Percentiles rank a stretch among this genome's conserved stretches.
Evolutionary conservation across 2,888 invertebrate genomes (phyloP).

Genomic region (Heliconius cydno): DNA sequence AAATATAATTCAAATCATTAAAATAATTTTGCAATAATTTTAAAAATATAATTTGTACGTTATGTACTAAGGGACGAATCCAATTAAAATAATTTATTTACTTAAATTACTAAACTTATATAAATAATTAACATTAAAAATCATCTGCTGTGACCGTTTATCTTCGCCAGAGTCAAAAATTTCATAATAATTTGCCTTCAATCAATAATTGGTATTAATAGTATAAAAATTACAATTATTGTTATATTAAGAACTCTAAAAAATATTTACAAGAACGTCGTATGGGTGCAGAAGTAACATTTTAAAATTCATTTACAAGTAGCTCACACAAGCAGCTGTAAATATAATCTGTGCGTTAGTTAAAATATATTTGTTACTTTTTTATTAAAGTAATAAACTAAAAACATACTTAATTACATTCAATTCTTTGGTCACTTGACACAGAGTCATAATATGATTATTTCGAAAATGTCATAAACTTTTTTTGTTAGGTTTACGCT

Average conservation of each 20-base stretch:
- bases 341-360: not conserved
- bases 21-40: slow-evolving; percentile 10
- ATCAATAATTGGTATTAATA: not conserved
- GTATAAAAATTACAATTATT: slow-evolving; percentile 36
- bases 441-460: not conserved
- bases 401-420: slow-evolving; percentile 4
- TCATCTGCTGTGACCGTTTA: slow-evolving; percentile 26
- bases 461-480: not conserved
- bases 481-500: not conserved
- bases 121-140: slow-evolving; percentile 20
- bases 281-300: slow-evolving; percentile 23
- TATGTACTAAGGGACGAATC: slow-evolving; percentile 13
- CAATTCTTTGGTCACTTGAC: slow-evolving; percentile 7
- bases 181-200: slow-evolving; percentile 25
- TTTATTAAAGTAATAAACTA: not conserved
- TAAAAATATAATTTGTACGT: slow-evolving; percentile 18
- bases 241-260: slow-evolving; percentile 8
- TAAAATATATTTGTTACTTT: not conserved
- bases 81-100: slow-evolving; percentile 23
- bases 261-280: slow-evolving; percentile 35
- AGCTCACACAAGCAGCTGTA: slow-evolving; percentile 34
- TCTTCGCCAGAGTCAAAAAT: slow-evolving; percentile 35
- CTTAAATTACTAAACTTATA: slow-evolving; percentile 8
- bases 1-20: slow-evolving; percentile 1
- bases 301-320: slow-evolving; percentile 19